These are phyloP conservation scores for Cyphomyrus plagiostoma DNA, from an alignment of 2,113 vertebrate genomes.

Conservation along the genomic window DNA sequence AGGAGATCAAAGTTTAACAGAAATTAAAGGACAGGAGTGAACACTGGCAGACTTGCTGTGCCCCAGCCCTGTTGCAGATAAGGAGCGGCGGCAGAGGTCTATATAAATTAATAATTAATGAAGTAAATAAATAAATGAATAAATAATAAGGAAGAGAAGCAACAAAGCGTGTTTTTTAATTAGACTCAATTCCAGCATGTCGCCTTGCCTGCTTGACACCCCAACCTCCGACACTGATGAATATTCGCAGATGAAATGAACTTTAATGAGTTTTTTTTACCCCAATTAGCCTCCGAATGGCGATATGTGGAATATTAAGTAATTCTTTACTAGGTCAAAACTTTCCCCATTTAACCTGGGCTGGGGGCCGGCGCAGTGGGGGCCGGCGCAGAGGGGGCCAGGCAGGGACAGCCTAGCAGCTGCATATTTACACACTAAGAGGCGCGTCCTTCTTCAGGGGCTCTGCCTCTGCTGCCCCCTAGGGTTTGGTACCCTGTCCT, in stretches of 20 bases:
- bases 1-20: background rate
- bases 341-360: conserved; percentile 33
- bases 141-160: conserved; percentile 35
- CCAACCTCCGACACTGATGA: conserved; percentile 34
- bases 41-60: background rate
- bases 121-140: conserved; percentile 31
- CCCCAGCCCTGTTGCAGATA: background rate
- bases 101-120: conserved; percentile 32
- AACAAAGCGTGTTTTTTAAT: conserved; percentile 29
- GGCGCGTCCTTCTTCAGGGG: background rate
- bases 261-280: conserved; percentile 37
- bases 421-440: background rate
- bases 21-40: background rate
- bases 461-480: background rate
- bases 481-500: background rate
- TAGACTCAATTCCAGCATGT: conserved; percentile 22
- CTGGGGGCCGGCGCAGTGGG: background rate
- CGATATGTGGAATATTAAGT: conserved; percentile 39
- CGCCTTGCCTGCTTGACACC: conserved; percentile 31
- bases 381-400: conserved; percentile 5
- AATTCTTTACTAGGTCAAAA: conserved; percentile 42
- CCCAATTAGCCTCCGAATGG: conserved; percentile 41
- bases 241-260: conserved; percentile 44
- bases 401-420: background rate
- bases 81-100: conserved; percentile 13